These are phyloP conservation scores for Tapirus indicus DNA, from an alignment of 2,797 vertebrate genomes.

Conservation along the genomic window DNA sequence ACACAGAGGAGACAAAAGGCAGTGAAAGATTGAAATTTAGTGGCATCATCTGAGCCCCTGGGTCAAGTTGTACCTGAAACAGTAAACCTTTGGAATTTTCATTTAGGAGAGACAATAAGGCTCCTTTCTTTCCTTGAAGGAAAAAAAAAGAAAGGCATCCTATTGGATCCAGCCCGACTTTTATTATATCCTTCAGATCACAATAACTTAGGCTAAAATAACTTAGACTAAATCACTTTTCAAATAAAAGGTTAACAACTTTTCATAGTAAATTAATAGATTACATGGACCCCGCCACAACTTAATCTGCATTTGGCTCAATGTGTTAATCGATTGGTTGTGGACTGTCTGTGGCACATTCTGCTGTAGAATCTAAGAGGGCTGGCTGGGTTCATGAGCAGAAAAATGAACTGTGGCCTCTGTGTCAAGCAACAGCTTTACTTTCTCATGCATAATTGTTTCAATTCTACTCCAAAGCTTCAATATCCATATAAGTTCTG, in stretches of 20 bases:
- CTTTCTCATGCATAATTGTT: neutral
- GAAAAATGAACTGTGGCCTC: neutral
- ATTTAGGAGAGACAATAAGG: neutral
- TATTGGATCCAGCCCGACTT: neutral
- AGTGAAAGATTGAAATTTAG: neutral
- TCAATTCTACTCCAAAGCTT: neutral
- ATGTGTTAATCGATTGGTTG: neutral
- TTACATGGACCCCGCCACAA: neutral
- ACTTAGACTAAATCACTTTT: neutral
- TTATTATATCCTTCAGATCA: neutral
- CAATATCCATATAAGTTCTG: neutral
- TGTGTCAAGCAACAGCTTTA: neutral
- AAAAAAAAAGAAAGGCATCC: neutral
- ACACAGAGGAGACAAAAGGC: neutral
- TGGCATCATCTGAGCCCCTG: neutral
- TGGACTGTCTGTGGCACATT: neutral
- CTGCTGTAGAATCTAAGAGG: neutral
- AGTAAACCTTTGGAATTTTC: neutral
- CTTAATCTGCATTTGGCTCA: neutral
- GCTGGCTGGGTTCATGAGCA: neutral
- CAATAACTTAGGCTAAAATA: neutral
- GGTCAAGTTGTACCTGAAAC: neutral
- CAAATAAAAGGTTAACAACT: neutral
- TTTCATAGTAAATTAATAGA: conserved; percentile 6
- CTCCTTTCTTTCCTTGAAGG: neutral